Percentiles rank a stretch among this genome's conserved stretches.
Conservation (phyloP, 2,113 vertebrate genomes). For the Onychostoma macrolepis region DNA sequence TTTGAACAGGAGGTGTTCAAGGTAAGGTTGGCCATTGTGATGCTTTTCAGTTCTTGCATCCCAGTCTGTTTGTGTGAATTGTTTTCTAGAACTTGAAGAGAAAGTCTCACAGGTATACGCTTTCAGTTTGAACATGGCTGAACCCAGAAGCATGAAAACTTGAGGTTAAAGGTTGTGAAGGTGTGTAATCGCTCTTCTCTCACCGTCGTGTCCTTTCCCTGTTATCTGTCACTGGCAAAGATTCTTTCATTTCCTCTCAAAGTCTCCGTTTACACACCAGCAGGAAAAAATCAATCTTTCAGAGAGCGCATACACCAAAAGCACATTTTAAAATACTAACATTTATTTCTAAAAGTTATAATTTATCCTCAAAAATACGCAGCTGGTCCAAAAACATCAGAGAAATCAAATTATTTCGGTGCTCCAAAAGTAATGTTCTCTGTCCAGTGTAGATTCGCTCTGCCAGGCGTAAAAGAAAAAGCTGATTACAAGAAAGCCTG, state of each 20-base stretch:
- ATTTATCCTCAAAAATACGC: constrained; percentile 3
- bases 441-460: background rate
- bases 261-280: constrained; percentile 18
- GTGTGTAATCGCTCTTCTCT: background rate
- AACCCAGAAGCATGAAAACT: background rate
- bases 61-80: background rate
- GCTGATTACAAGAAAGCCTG: background rate
- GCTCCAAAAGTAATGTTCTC: background rate
- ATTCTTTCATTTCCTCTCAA: constrained; percentile 15
- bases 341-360: constrained; percentile 22
- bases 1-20: background rate
- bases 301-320: background rate
- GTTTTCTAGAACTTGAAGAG: background rate
- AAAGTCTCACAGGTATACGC: background rate
- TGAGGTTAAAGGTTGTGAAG: background rate
- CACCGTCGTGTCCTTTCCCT: background rate
- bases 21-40: background rate
- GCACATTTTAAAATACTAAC: constrained; percentile 12
- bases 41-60: background rate
- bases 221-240: constrained; percentile 21
- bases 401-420: background rate
- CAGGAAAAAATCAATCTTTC: constrained; percentile 13
- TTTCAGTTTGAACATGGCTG: background rate
- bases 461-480: background rate
- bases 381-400: constrained; percentile 30